Conservation (phyloP, 2,888 invertebrate species). For the Leucophora obtusa region DNA sequence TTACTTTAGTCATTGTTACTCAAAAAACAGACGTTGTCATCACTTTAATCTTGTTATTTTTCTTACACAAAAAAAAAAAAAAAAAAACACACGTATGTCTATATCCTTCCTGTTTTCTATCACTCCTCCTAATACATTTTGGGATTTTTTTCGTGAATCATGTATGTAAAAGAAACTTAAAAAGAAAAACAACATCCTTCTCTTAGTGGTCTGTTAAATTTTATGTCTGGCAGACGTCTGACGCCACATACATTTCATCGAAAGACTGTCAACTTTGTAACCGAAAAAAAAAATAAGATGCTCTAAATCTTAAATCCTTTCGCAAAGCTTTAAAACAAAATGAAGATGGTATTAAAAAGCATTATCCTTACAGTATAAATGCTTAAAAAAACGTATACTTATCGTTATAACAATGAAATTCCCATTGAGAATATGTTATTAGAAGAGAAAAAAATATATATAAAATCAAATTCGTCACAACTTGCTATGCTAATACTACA, state of each 20-base stretch:
- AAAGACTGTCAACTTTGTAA: slow-evolving; percentile 10
- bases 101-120: slow-evolving; percentile 10
- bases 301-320: not conserved
- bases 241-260: slow-evolving; percentile 48
- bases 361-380: not conserved
- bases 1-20: not conserved
- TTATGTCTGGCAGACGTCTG: slow-evolving; percentile 63
- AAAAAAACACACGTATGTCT: not conserved
- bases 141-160: slow-evolving; percentile 22
- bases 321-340: not conserved
- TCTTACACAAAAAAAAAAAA: not conserved
- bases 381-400: not conserved
- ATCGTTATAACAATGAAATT: not conserved
- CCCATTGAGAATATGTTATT: not conserved
- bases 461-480: not conserved
- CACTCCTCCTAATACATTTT: slow-evolving; percentile 11
- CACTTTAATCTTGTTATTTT: slow-evolving; percentile 36
- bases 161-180: not conserved
- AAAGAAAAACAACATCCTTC: not conserved
- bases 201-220: slow-evolving; percentile 43
- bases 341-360: not conserved
- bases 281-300: not conserved
- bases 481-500: not conserved
- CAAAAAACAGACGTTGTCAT: slow-evolving; percentile 9
- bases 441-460: not conserved